Base-by-base conservation (phyloP, 2,888 invertebrate genomes). In the Spodoptera littoralis region DNA sequence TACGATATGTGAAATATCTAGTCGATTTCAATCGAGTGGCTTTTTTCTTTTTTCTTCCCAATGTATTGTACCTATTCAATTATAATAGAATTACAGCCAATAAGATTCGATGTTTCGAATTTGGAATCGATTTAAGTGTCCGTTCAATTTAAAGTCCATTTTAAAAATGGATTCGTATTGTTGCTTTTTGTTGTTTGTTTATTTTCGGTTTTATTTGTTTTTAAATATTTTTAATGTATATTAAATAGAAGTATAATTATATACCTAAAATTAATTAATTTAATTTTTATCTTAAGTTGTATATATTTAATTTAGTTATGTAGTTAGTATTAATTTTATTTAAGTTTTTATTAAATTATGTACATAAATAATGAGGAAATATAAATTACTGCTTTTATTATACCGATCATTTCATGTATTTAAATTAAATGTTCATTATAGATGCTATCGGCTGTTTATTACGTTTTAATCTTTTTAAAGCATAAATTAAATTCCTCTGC, bases 21-120 rank as follows among this genome's bases (percentile, higher is more conserved):
- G 36, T 36, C 59, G 61, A 73, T 73, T 79, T 59, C 50, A 59
- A 63, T 68, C 61, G 22, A 73, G 77, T 70, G 58, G 53, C 79
- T 73, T 79, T 76, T 79, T 79, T 18, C n/a, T n/a, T n/a, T n/a
- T 18, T 1, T 67, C 77, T 59, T 62, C 52, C 76, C 65, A 57
- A 42, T 48, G 45, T 24, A 55, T 60, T 70, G 60, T 63, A 43
- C 54, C n/a, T n/a, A n/a, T n/a, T 43, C 50, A 49, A 53, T 73
- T 70, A 68, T 51, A 69, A 49, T 65, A 47, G 46, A 70, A 60
- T 77, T 57, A 36, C 44, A 52, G 55, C 53, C 77, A 64, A 61
- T 66, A 79, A 65, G 60, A 68, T 62, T 75, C 13, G 27, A 61
- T 58, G 48, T 58, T 60, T 50, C 42, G n/a, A 66, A 60, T 52